These are phyloP conservation scores for Hypsibius dujardini DNA, from an alignment of 1,140 invertebrate genomes.

Conservation along the genomic window DNA sequence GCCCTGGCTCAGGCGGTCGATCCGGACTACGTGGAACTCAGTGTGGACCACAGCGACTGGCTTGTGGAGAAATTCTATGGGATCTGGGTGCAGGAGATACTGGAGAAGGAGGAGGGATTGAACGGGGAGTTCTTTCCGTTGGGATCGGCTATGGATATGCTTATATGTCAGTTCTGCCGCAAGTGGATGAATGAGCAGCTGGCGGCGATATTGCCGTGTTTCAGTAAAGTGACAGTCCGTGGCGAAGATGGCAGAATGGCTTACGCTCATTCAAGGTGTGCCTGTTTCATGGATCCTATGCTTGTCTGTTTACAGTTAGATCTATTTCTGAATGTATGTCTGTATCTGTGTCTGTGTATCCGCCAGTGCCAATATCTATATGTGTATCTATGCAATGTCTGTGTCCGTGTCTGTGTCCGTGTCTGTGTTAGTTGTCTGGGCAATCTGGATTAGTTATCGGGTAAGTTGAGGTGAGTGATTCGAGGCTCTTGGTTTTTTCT, in stretches of 20 bases:
- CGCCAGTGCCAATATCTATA: no score
- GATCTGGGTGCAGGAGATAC: not conserved
- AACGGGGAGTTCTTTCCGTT: not conserved
- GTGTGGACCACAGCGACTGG: constrained; percentile 10
- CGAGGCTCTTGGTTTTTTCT: not conserved
- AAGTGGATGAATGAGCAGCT: not conserved
- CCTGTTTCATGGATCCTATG: not conserved
- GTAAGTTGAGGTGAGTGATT: not conserved
- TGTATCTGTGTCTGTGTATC: no score
- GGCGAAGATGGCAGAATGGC: not conserved
- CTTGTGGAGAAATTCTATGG: not conserved
- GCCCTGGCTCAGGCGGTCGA: not conserved
- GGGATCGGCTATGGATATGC: not conserved
- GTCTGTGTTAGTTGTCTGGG: no score
- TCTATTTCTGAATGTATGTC: no score
- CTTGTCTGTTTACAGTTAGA: no score
- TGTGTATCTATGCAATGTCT: no score
- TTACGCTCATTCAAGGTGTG: constrained; percentile 11
- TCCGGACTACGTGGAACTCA: not conserved
- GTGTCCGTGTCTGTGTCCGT: no score
- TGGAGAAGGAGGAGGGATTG: not conserved
- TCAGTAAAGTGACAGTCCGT: not conserved
- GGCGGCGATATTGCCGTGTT: not conserved
- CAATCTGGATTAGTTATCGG: no score
- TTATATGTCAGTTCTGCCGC: not conserved